Percentiles rank a stretch among this genome's conserved stretches.
Conservation (phyloP, 2,797 vertebrate genomes). For the Clarias laeviceps region DNA sequence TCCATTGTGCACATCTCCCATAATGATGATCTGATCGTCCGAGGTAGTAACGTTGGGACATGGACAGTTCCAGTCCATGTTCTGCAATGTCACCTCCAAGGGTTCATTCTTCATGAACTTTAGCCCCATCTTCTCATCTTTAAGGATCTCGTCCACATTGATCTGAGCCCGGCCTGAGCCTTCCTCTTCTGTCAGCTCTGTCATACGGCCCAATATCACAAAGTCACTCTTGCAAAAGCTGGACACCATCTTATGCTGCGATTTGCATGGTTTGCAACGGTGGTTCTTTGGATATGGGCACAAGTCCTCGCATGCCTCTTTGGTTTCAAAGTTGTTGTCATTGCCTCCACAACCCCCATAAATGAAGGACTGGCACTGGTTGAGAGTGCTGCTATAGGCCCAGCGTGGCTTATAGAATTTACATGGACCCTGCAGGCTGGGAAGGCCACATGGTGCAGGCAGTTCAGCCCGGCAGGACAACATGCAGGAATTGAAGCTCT, state of each 20-base stretch:
- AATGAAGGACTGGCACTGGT: slow-evolving; percentile 91
- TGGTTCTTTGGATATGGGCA: slow-evolving; percentile 89
- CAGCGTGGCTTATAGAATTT: slow-evolving; percentile 91
- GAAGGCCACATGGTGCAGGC: slow-evolving; percentile 82
- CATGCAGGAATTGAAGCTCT: slow-evolving; percentile 87
- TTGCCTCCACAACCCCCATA: slow-evolving; percentile 94
- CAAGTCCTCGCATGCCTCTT: slow-evolving; percentile 88
- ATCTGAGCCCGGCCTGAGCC: slow-evolving; percentile 88
- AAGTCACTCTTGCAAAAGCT: slow-evolving; percentile 97
- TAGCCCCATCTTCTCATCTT: slow-evolving; percentile 98
- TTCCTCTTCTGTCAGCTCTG: slow-evolving; percentile 85
- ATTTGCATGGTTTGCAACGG: slow-evolving; percentile 88
- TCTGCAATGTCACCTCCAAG: slow-evolving; percentile 89
- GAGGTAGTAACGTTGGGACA: slow-evolving; percentile 91
- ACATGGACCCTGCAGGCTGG: slow-evolving; percentile 89
- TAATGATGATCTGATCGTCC: slow-evolving; percentile 90
- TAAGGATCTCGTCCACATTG: slow-evolving; percentile 91
- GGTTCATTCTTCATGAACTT: slow-evolving; percentile 91
- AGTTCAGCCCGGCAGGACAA: slow-evolving; percentile 86
- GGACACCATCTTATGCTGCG: slow-evolving; percentile 89
- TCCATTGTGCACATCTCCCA: slow-evolving; percentile 89
- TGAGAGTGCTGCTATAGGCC: slow-evolving; percentile 85
- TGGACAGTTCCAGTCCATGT: slow-evolving; percentile 94
- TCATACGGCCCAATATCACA: slow-evolving; percentile 88
- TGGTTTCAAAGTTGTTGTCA: slow-evolving; percentile 93